These are phyloP conservation scores for Leptopilina myrica DNA, from an alignment of 2,888 invertebrate genomes.

Conservation along the genomic window DNA sequence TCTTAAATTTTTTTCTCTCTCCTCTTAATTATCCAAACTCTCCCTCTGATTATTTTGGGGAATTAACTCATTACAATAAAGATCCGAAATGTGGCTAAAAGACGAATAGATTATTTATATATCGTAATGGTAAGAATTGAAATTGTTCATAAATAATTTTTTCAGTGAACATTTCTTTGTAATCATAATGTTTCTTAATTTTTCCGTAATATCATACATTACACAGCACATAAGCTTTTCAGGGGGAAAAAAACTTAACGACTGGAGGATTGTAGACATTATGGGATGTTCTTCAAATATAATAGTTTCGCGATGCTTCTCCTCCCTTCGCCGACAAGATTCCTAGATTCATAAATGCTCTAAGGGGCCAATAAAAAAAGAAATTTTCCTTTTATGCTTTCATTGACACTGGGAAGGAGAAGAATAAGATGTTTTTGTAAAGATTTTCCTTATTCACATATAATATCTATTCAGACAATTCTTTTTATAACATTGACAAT, in stretches of 20 bases:
- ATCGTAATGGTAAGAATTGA: too few species aligned
- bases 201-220: conserved; percentile 42
- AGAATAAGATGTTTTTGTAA: neutral
- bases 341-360: conserved; percentile 10
- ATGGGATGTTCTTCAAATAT: conserved; percentile 47
- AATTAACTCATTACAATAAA: too few species aligned
- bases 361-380: conserved; percentile 27
- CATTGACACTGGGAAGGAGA: conserved; percentile 5
- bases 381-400: conserved; percentile 32
- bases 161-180: too few species aligned
- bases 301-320: conserved; percentile 49
- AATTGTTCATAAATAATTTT: too few species aligned
- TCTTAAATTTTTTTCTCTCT: too few species aligned
- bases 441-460: neutral
- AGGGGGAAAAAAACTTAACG: conserved; percentile 52
- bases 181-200: neutral
- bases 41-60: too few species aligned
- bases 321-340: conserved; percentile 26
- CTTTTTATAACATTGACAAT: too few species aligned
- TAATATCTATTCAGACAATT: too few species aligned
- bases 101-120: too few species aligned
- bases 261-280: conserved; percentile 55
- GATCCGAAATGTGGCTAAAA: too few species aligned
- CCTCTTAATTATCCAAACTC: too few species aligned
- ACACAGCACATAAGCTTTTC: conserved; percentile 40